Percentiles rank a stretch among this genome's conserved stretches.
Evolutionary conservation across 2,888 invertebrate genomes (phyloP).

Genomic region (Polyommatus icarus): DNA sequence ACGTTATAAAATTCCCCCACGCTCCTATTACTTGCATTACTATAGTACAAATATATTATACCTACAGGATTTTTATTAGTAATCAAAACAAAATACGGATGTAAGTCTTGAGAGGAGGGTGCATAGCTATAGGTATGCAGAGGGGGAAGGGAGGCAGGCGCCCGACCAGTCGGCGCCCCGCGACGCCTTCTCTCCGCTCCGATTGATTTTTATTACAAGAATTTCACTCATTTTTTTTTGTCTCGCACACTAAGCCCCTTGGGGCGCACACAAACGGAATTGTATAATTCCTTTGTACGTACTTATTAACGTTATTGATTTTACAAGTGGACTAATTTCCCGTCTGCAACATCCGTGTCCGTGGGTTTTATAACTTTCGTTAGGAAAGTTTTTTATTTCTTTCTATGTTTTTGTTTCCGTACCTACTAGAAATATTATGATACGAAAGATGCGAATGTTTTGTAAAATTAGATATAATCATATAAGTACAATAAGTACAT

Average conservation of each 20-base stretch:
- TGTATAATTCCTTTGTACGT: constrained; percentile 79
- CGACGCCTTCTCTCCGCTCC: constrained; percentile 78
- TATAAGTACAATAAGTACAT: too few relatives aligned
- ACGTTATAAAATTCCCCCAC: not conserved
- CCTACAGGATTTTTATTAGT: not conserved
- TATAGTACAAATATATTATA: constrained; percentile 4
- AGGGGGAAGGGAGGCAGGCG: constrained; percentile 51
- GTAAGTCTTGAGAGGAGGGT: constrained; percentile 53
- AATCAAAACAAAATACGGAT: constrained; percentile 8
- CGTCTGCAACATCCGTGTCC: constrained; percentile 12
- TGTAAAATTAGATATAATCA: not conserved
- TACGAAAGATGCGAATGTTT: not conserved
- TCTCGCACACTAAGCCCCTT: constrained; percentile 65
- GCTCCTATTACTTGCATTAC: not conserved
- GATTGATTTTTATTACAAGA: constrained; percentile 82
- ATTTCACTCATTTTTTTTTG: constrained; percentile 77
- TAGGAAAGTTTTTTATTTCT: not conserved
- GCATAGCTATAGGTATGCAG: constrained; percentile 59
- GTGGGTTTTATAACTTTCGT: constrained; percentile 19
- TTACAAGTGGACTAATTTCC: constrained; percentile 63
- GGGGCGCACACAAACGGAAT: constrained; percentile 71
- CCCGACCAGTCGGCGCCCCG: constrained; percentile 74
- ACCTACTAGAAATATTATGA: not conserved
- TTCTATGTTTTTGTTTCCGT: not conserved
- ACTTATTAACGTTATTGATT: constrained; percentile 80